These are phyloP conservation scores for Tor tambroides DNA, from an alignment of 2,113 vertebrate genomes.

Conservation along the genomic window DNA sequence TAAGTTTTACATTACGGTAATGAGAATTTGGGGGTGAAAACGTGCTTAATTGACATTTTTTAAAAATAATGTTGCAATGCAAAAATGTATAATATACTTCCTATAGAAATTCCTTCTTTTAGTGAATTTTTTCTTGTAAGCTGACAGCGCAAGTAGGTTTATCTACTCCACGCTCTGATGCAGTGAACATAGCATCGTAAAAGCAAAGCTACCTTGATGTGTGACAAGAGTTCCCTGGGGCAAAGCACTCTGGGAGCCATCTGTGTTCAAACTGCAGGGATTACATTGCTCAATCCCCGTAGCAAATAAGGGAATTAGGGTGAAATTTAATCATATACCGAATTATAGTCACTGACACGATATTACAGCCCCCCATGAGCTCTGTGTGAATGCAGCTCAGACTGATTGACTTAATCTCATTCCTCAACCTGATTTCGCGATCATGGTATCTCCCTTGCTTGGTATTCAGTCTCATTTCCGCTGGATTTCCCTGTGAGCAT, in stretches of 20 bases:
- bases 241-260: slow-evolving; percentile 39
- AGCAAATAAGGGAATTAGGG: slow-evolving; percentile 60
- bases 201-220: slow-evolving; percentile 52
- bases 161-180: slow-evolving; percentile 20
- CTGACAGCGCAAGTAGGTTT: slow-evolving; percentile 5
- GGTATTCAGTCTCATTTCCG: neutral
- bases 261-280: slow-evolving; percentile 44
- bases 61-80: neutral
- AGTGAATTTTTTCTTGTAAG: neutral
- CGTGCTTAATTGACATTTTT: neutral
- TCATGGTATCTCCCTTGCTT: slow-evolving; percentile 10
- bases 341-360: slow-evolving; percentile 37
- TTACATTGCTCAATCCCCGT: slow-evolving; percentile 58
- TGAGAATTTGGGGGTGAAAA: neutral
- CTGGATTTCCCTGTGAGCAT: slow-evolving; percentile 30
- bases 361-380: slow-evolving; percentile 37
- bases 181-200: slow-evolving; percentile 19
- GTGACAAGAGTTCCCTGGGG: slow-evolving; percentile 53
- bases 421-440: slow-evolving; percentile 49
- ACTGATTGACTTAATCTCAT: slow-evolving; percentile 53
- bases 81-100: neutral
- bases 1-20: neutral
- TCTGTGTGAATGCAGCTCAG: slow-evolving; percentile 40
- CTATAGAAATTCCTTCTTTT: neutral
- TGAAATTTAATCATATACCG: slow-evolving; percentile 57